phyloP scores from a whole-genome alignment of 2,888 invertebrate genomes.

The Cordilura impudica region DNA sequence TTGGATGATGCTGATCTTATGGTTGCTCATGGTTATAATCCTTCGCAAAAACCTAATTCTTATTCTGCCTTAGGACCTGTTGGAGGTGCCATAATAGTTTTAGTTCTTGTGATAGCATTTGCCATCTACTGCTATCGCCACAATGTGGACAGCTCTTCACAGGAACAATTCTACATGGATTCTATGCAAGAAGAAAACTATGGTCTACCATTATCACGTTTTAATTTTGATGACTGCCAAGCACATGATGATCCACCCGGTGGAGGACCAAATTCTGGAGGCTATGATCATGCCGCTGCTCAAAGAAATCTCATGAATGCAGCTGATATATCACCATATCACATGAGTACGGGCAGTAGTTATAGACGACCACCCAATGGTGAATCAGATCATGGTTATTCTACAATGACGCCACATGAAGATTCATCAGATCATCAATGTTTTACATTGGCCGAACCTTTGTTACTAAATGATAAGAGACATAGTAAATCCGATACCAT shows the following conservation, averaged over 20 bases:
- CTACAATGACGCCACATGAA: conserved; percentile 95
- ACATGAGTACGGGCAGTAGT: conserved; percentile 83
- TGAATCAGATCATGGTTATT: conserved; percentile 94
- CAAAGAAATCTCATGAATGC: conserved; percentile 83
- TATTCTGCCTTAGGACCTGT: conserved; percentile 91
- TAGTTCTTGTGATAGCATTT: conserved; percentile 88
- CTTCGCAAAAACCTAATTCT: conserved; percentile 77
- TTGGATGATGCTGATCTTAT: conserved; percentile 74
- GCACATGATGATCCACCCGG: conserved; percentile 76
- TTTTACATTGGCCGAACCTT: conserved; percentile 84
- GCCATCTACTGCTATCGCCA: conserved; percentile 91
- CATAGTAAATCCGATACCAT: conserved; percentile 81
- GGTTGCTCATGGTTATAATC: conserved; percentile 74
- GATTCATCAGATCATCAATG: conserved; percentile 92
- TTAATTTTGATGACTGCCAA: conserved; percentile 85
- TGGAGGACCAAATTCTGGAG: conserved; percentile 78
- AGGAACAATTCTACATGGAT: conserved; percentile 79
- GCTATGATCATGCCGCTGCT: conserved; percentile 72
- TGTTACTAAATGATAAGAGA: conserved; percentile 79
- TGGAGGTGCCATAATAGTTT: conserved; percentile 89
- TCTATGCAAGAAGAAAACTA: conserved; percentile 80
- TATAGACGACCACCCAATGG: conserved; percentile 85
- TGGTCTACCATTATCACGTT: conserved; percentile 85
- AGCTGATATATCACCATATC: conserved; percentile 87
- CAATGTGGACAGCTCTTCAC: conserved; percentile 77